These are phyloP conservation scores for Melinopterus prodromus DNA, from an alignment of 2,888 invertebrate species.

Conservation along the genomic window DNA sequence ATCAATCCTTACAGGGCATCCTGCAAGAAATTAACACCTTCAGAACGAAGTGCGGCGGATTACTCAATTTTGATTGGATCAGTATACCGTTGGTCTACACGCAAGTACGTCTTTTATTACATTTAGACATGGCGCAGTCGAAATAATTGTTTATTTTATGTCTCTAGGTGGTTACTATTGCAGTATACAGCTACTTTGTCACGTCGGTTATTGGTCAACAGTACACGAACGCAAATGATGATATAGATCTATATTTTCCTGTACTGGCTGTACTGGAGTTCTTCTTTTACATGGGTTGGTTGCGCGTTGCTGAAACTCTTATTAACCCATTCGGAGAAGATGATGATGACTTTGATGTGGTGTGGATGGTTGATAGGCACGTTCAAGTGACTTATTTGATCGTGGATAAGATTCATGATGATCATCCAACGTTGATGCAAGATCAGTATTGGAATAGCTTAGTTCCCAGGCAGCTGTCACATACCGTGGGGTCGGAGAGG, in stretches of 20 bases:
- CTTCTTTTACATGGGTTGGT: constrained; percentile 88
- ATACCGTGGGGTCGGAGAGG: constrained; percentile 83
- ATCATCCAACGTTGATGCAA: constrained; percentile 83
- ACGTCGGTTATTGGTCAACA: constrained; percentile 89
- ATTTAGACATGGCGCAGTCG: not conserved
- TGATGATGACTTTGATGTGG: constrained; percentile 90
- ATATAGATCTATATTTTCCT: constrained; percentile 86
- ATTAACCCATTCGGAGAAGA: constrained; percentile 93
- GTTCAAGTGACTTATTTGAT: constrained; percentile 87
- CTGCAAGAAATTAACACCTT: constrained; percentile 85
- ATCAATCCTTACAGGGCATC: constrained; percentile 88
- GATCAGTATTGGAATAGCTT: constrained; percentile 87
- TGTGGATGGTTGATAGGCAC: constrained; percentile 91
- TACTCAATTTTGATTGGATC: constrained; percentile 81
- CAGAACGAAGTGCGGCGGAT: constrained; percentile 75
- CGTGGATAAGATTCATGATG: constrained; percentile 92
- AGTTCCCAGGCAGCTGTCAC: constrained; percentile 73
- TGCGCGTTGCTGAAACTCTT: constrained; percentile 88
- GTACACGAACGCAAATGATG: constrained; percentile 58
- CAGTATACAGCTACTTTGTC: constrained; percentile 89
- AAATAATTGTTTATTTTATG: constrained; percentile 4
- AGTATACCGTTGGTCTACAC: constrained; percentile 83
- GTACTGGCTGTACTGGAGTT: constrained; percentile 88
- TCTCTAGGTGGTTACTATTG: constrained; percentile 78
- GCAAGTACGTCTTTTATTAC: constrained; percentile 63